Base-by-base conservation (phyloP, 2,113 vertebrate species). In the Scomber scombrus region DNA sequence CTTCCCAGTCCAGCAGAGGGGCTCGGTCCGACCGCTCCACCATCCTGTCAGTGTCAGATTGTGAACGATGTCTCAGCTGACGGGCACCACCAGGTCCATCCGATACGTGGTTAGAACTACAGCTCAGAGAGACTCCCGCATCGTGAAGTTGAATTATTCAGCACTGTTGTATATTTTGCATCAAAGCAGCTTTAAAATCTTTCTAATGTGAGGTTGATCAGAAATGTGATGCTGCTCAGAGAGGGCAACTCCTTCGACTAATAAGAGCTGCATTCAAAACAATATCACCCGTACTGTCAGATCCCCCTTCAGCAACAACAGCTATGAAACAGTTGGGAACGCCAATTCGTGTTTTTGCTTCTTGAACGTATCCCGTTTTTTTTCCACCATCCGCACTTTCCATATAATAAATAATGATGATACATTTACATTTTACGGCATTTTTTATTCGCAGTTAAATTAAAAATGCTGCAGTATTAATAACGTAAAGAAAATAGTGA, bases 1-100 rank as follows among this genome's bases (percentile, higher is more conserved):
- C 96, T 93, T 97, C 96, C 96, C 96, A 97, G 90, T 96, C 94
- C 77, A 97, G 95, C 79, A 97, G 94, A 88, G 96, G 96, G 77
- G 96, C 96, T 88, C 96, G 94, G 94, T 97, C 97, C 69, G 95
- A 95, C 88, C 95, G 95, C 95, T 96, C 92, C 75, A 90, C 91
- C 93, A 94, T 93, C 88, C 90, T 81, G 78, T 81, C 84, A 62
- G 89, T 84, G 85, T 92, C 73, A 56, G 75, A 66, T 80, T 26
- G 85, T 56, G 70, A 86, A 85, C 72, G 77, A 84, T 78, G 87
- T 88, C 77, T 92, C 82, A 87, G 82, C 86, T 87, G 80, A 85
- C 64, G 34, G 83, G 52, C 78, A 63, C 72, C 79, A 73, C 75
- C 82, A 71, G 76, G 65, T 89, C 85, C 92, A 91, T 91, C 77